A percentile compares a stretch with the other conserved stretches of the same genome.
Conservation (phyloP, 1,140 invertebrate species). For the Drosophila repleta region DNA sequence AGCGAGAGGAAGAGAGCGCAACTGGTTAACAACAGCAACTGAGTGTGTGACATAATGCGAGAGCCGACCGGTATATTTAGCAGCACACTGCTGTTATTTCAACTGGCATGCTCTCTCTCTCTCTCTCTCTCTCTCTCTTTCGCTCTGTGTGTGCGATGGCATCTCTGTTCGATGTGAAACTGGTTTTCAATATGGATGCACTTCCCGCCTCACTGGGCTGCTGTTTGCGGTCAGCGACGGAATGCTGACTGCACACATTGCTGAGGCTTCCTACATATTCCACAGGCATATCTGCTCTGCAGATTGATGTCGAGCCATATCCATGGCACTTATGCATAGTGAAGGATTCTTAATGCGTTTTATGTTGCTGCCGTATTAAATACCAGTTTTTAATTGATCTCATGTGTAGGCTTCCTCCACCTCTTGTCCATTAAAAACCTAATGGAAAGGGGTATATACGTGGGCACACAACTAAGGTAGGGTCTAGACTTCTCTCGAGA, state of each 20-base stretch:
- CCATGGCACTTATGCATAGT: slow-evolving; percentile 27
- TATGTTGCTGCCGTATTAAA: slow-evolving; percentile 39
- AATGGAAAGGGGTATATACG: not conserved
- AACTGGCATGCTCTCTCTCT: slow-evolving; percentile 1
- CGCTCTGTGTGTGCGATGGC: not conserved
- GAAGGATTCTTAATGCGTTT: slow-evolving; percentile 52
- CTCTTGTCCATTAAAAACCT: not conserved
- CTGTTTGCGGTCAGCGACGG: slow-evolving; percentile 42
- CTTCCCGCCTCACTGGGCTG: slow-evolving; percentile 19
- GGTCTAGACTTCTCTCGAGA: too few relatives aligned
- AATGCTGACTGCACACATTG: slow-evolving; percentile 43
- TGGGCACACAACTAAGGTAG: not conserved
- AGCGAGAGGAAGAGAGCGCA: slow-evolving; percentile 25
- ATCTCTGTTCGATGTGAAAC: slow-evolving; percentile 29
- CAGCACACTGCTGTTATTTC: slow-evolving; percentile 29
- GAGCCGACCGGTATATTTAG: slow-evolving; percentile 30
- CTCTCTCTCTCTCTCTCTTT: not conserved
- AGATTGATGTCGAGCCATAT: slow-evolving; percentile 42
- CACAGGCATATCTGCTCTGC: slow-evolving; percentile 19
- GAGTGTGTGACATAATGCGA: slow-evolving; percentile 28
- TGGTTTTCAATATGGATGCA: slow-evolving; percentile 31
- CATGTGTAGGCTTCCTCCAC: slow-evolving; percentile 10
- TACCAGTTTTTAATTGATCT: slow-evolving; percentile 51
- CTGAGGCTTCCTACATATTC: slow-evolving; percentile 30
- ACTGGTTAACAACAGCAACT: slow-evolving; percentile 31